Percentiles rank a stretch among this genome's conserved stretches.
Evolutionary conservation across 2,888 invertebrate species (phyloP).

Genomic region (Brachypalpus laphriformis): DNA sequence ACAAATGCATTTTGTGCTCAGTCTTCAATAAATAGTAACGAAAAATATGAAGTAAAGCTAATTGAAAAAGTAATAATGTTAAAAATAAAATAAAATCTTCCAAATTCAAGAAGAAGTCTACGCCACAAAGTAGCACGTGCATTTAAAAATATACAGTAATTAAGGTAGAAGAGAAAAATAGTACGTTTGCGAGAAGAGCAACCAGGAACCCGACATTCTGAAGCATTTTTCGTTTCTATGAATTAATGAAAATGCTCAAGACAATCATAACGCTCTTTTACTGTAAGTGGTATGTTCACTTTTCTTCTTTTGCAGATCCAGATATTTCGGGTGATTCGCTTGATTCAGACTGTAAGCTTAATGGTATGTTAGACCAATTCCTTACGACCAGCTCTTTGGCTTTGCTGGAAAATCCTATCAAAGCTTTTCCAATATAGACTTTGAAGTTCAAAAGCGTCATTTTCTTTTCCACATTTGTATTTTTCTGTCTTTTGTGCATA

Average conservation of each 20-base stretch:
- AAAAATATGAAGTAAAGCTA: no score
- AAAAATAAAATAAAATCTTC: no score
- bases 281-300: not conserved
- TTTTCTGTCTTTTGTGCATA: constrained; percentile 4
- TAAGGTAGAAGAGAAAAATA: no score
- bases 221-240: constrained; percentile 18
- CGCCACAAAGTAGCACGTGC: no score
- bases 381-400: constrained; percentile 1
- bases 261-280: constrained; percentile 3
- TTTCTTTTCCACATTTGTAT: constrained; percentile 8
- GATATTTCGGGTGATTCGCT: constrained; percentile 6
- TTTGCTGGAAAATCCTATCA: constrained; percentile 26
- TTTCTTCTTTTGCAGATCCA: constrained; percentile 7
- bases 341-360: constrained; percentile 2
- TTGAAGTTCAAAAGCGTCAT: constrained; percentile 17
- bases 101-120: no score
- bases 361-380: constrained; percentile 9
- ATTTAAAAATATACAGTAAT: no score
- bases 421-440: constrained; percentile 1
- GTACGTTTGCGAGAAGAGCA: not conserved
- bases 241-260: constrained; percentile 15
- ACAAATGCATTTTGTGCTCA: no score
- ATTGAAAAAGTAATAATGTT: no score
- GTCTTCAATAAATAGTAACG: no score
- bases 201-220: not conserved